Percentiles rank a stretch among this genome's conserved stretches.
These are phyloP conservation scores for Elegia similella DNA, from an alignment of 2,888 invertebrate species.

Conservation along the genomic window DNA sequence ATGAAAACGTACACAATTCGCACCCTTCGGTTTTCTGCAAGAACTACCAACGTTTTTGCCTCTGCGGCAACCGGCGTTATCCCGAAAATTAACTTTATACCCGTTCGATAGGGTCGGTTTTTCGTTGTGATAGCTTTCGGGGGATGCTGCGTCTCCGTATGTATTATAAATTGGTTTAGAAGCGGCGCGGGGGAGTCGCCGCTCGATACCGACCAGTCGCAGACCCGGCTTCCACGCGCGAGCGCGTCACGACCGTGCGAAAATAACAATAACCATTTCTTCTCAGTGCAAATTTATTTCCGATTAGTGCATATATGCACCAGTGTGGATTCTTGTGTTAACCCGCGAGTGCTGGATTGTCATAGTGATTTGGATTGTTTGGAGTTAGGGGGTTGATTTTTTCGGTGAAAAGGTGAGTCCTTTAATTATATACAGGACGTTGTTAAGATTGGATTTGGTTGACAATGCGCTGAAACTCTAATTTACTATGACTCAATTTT, in stretches of 20 bases:
- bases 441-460: background rate
- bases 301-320: slow-evolving; percentile 3
- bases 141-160: slow-evolving; percentile 81
- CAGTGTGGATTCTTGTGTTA: background rate
- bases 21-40: slow-evolving; percentile 73
- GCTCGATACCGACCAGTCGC: slow-evolving; percentile 77
- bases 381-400: slow-evolving; percentile 22
- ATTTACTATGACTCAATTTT: slow-evolving; percentile 2
- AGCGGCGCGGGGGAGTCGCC: slow-evolving; percentile 69
- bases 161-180: slow-evolving; percentile 82
- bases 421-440: slow-evolving; percentile 9
- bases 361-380: slow-evolving; percentile 32
- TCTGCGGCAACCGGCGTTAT: slow-evolving; percentile 65
- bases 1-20: slow-evolving; percentile 70
- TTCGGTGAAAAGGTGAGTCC: slow-evolving; percentile 20
- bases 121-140: slow-evolving; percentile 36
- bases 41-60: slow-evolving; percentile 72
- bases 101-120: slow-evolving; percentile 37
- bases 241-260: slow-evolving; percentile 32
- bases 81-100: slow-evolving; percentile 34
- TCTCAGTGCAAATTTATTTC: background rate
- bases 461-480: background rate
- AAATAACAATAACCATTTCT: slow-evolving; percentile 40
- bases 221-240: slow-evolving; percentile 47
- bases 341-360: slow-evolving; percentile 7